Percentiles rank a stretch among this genome's conserved stretches.
These are phyloP conservation scores for Elephas maximus DNA, from an alignment of 2,113 vertebrate genomes.

Conservation along the genomic window DNA sequence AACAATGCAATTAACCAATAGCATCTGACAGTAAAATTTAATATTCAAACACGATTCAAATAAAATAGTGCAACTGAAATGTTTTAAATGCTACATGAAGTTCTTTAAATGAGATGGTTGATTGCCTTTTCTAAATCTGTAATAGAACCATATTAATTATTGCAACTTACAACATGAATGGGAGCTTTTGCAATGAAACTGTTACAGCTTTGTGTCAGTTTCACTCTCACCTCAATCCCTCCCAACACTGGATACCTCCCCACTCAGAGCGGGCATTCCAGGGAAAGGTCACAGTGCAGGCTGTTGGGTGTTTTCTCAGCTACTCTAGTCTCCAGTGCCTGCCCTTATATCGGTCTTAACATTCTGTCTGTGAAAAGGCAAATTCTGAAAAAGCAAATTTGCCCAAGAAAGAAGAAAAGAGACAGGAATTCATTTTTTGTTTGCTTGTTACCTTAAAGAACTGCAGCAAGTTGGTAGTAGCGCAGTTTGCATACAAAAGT, in stretches of 20 bases:
- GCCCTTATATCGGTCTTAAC: background rate
- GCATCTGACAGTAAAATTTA: conserved; percentile 32
- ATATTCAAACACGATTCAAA: background rate
- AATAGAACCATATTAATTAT: conserved; percentile 7
- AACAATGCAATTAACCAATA: background rate
- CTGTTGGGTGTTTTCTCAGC: background rate
- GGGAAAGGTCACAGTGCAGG: background rate
- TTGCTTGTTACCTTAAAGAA: background rate
- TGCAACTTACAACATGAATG: background rate
- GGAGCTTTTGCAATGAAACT: conserved; percentile 15
- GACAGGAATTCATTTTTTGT: background rate
- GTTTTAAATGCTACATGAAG: background rate
- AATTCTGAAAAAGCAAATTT: background rate
- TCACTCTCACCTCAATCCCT: background rate
- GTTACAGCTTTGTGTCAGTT: background rate
- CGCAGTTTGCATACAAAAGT: background rate
- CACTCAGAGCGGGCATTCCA: background rate
- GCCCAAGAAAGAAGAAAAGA: background rate
- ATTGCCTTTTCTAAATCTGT: conserved; percentile 16
- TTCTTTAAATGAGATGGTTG: background rate
- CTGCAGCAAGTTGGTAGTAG: background rate
- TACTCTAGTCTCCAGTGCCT: background rate
- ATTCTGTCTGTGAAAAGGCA: conserved; percentile 10
- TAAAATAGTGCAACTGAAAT: conserved; percentile 19
- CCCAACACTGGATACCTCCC: background rate